These are phyloP conservation scores for Serripes groenlandicus DNA, from an alignment of 2,888 invertebrate species.

Conservation along the genomic window DNA sequence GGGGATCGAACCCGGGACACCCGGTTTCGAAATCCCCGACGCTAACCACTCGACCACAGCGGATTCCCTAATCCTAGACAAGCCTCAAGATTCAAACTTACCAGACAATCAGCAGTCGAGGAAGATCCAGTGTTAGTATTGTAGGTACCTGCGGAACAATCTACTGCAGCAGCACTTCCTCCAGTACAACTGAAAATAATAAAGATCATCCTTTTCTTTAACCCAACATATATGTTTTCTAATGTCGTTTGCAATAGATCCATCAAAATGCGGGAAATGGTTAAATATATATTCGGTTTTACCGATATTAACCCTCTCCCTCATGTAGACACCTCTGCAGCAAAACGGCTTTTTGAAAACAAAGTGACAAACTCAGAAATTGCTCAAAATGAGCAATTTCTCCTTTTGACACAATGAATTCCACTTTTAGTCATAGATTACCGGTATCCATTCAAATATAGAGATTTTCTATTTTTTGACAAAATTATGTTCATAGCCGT, in stretches of 20 bases:
- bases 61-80: too few relatives aligned
- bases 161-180: constrained; percentile 69
- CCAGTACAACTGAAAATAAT: constrained; percentile 77
- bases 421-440: background rate
- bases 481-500: too few relatives aligned
- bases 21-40: too few relatives aligned
- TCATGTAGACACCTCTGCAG: background rate
- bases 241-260: too few relatives aligned
- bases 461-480: too few relatives aligned
- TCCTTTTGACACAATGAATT: background rate
- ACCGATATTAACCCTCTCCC: background rate
- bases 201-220: too few relatives aligned
- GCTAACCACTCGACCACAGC: too few relatives aligned
- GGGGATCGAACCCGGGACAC: too few relatives aligned
- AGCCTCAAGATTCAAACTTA: too few relatives aligned
- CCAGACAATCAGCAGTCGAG: constrained; percentile 67
- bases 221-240: too few relatives aligned
- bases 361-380: background rate
- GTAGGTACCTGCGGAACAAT: constrained; percentile 80
- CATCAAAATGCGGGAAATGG: background rate
- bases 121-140: constrained; percentile 66
- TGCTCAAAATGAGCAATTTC: background rate
- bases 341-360: background rate
- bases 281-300: background rate
- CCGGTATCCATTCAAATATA: too few relatives aligned